Base-by-base conservation (phyloP, 2,888 invertebrate genomes). In the Eretmocerus hayati region DNA sequence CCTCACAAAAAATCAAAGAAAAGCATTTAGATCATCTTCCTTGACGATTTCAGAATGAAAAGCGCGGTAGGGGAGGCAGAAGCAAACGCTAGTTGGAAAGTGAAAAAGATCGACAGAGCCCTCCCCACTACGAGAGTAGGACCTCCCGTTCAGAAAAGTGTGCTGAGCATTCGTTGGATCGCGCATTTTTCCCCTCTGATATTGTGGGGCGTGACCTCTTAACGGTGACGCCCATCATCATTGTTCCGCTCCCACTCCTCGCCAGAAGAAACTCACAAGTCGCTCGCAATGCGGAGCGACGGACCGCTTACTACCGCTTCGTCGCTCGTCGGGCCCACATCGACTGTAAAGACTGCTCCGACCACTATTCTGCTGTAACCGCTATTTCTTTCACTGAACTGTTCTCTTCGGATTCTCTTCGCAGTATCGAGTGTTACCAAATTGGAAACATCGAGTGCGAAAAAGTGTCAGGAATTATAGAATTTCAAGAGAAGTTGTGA, bases 211-310 rank as follows among this genome's bases (percentile, higher is more conserved):
- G 74, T 68, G 74, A 70, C 72, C 71, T 57, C 66, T 62, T 60
- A 15, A 63, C 70, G 66, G 75, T 72, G 71, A 72, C 72, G 76
- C 71, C 70, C 69, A 71, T 50, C 55, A n/a, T n/a, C n/a, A n/a
- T n/a, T n/a, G n/a, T n/a, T n/a, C n/a, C n/a, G n/a, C n/a, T 58
- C 53, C 51, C 48, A 65, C 36, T 21, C 23, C 39, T 19, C 33
- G 9, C 42, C 21, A 21, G 9, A 15, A n/a, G 9, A 5, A 8
- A 19, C 26, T 11, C 38, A n/a, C 32, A 43, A 50, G 41, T 44
- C 35, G 50, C 45, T 72, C 71, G 72, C 72, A n/a, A n/a, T n/a
- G n/a, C n/a, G n/a, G 71, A 65, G 67, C 16, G 43, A 3, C 22
- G 32, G 33, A 39, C n/a, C 30, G 23, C 52, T 56, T 56, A 54